These are phyloP conservation scores for Hiodon tergisus DNA, from an alignment of 2,113 vertebrate species.

Conservation along the genomic window DNA sequence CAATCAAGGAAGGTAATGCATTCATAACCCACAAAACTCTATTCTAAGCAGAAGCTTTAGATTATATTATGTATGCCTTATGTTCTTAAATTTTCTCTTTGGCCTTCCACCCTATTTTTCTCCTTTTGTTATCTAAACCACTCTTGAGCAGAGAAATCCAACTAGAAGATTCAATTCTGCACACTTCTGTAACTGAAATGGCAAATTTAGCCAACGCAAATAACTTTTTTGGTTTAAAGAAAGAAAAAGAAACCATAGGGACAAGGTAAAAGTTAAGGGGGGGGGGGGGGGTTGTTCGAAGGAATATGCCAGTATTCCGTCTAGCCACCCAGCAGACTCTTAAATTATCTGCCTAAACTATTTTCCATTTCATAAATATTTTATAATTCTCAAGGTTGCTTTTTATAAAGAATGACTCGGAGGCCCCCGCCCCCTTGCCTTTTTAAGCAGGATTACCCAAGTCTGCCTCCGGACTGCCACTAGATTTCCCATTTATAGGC, in stretches of 20 bases:
- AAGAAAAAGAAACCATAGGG: neutral
- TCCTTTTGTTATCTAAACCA: neutral
- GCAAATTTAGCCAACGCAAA: neutral
- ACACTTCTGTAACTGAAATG: neutral
- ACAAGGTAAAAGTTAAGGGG: neutral
- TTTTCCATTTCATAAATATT: conserved; percentile 40
- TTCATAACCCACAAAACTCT: neutral
- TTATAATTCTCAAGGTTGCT: conserved; percentile 34
- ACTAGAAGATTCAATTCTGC: neutral
- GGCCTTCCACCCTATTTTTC: neutral
- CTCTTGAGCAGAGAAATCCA: neutral
- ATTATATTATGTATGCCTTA: too few relatives aligned
- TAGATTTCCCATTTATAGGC: conserved; percentile 51
- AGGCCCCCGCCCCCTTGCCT: conserved; percentile 28
- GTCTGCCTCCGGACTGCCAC: conserved; percentile 27
- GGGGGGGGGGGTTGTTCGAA: neutral
- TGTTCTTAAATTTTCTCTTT: too few relatives aligned
- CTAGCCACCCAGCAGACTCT: conserved; percentile 16
- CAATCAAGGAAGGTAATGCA: neutral
- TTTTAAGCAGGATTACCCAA: conserved; percentile 32
- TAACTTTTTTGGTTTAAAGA: neutral
- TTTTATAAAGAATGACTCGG: conserved; percentile 31
- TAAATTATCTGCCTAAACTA: conserved; percentile 33
- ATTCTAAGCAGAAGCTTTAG: too few relatives aligned
- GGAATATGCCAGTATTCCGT: neutral